A percentile compares a stretch with the other conserved stretches of the same genome.
Conservation (phyloP, 2,888 invertebrate species). For the Matsumyia berberina region DNA sequence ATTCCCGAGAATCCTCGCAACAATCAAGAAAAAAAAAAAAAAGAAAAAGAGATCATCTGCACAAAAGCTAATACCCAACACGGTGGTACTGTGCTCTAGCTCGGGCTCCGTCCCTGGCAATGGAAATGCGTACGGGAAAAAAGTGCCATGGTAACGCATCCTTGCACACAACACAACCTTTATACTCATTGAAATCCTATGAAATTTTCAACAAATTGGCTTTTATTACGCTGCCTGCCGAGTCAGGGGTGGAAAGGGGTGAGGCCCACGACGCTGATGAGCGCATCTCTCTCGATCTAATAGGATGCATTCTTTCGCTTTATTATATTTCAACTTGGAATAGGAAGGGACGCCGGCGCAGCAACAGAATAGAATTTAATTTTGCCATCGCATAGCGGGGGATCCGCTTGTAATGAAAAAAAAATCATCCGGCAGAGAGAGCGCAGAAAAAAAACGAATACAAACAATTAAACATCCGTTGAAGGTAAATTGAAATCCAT, state of each 20-base stretch:
- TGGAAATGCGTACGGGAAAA: conserved; percentile 46
- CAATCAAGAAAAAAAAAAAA: conserved; percentile 14
- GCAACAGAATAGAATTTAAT: conserved; percentile 64
- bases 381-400: conserved; percentile 35
- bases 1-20: conserved; percentile 64
- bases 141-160: conserved; percentile 68
- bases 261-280: conserved; percentile 54
- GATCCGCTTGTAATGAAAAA: conserved; percentile 4
- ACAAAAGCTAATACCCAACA: conserved; percentile 49
- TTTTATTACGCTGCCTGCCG: conserved; percentile 54
- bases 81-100: neutral
- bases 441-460: conserved; percentile 34
- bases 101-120: neutral
- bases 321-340: conserved; percentile 67
- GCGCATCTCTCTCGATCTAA: conserved; percentile 52
- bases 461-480: conserved; percentile 74
- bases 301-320: conserved; percentile 58
- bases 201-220: conserved; percentile 65
- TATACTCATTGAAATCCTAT: conserved; percentile 17
- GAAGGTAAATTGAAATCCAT: conserved; percentile 69
- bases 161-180: conserved; percentile 52
- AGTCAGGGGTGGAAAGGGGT: conserved; percentile 3
- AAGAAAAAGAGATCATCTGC: conserved; percentile 59
- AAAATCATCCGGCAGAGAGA: conserved; percentile 4
- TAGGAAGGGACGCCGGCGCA: conserved; percentile 2